Evolutionary conservation across 2,888 invertebrate genomes (phyloP).

Genomic region (Arrhopalites spinosus): DNA sequence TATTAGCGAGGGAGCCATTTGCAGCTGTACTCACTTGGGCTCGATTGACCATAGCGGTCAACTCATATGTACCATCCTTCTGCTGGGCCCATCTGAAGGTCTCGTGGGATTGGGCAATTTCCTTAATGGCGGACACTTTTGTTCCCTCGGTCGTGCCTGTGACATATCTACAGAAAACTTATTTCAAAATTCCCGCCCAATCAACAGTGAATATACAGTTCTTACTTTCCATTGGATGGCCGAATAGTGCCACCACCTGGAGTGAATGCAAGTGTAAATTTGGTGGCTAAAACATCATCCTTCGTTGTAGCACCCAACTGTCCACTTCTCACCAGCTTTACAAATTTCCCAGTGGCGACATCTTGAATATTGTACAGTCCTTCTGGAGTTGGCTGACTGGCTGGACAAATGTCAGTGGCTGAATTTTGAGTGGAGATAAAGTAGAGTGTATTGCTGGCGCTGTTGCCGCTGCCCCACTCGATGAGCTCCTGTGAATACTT

Average conservation of each 20-base stretch:
- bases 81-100: conserved; percentile 44
- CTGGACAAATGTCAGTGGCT: conserved; percentile 41
- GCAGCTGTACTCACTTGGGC: conserved; percentile 29
- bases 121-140: conserved; percentile 33
- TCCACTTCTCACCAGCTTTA: conserved; percentile 30
- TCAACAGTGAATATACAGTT: conserved; percentile 26
- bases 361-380: conserved; percentile 48
- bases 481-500: conserved; percentile 38
- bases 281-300: conserved; percentile 46
- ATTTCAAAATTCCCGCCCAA: too few species aligned
- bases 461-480: conserved; percentile 51
- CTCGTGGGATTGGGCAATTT: conserved; percentile 42
- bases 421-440: conserved; percentile 48
- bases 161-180: conserved; percentile 27
- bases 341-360: conserved; percentile 41
- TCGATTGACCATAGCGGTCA: conserved; percentile 50
- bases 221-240: conserved; percentile 35
- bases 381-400: conserved; percentile 43
- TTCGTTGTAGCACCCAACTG: conserved; percentile 34
- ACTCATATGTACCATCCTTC: conserved; percentile 37
- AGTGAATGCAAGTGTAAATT: conserved; percentile 40
- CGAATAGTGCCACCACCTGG: conserved; percentile 46
- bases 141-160: conserved; percentile 40
- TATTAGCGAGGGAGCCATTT: conserved; percentile 41
- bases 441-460: conserved; percentile 49